A percentile compares a stretch with the other conserved stretches of the same genome.
phyloP scores from a whole-genome alignment of 2,113 vertebrate species.

The Nibea albiflora region DNA sequence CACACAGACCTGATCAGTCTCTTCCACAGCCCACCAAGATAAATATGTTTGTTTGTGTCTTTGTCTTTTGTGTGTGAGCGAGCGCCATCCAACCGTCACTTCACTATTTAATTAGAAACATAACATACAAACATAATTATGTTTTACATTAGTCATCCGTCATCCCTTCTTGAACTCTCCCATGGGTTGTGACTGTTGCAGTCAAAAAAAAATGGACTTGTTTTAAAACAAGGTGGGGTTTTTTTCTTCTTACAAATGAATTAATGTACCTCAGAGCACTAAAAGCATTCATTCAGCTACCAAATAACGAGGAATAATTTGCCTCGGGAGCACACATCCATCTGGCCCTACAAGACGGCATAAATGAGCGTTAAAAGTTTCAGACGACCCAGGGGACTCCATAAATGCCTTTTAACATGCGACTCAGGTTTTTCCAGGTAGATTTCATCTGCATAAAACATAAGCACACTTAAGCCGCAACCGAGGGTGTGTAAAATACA shows the following conservation, averaged over 20 bases:
- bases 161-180: slow-evolving; percentile 18
- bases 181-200: slow-evolving; percentile 26
- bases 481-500: slow-evolving; percentile 1
- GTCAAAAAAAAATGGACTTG: slow-evolving; percentile 13
- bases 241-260: slow-evolving; percentile 46
- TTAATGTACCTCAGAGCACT: slow-evolving; percentile 63
- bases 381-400: slow-evolving; percentile 11
- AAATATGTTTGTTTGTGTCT: slow-evolving; percentile 24
- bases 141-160: slow-evolving; percentile 34
- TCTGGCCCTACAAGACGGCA: slow-evolving; percentile 40
- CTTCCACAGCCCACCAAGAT: slow-evolving; percentile 26
- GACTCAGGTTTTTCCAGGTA: slow-evolving; percentile 15
- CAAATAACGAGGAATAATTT: slow-evolving; percentile 69
- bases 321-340: slow-evolving; percentile 44
- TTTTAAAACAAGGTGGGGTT: background rate
- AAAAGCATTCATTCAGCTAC: slow-evolving; percentile 65
- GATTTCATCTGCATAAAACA: slow-evolving; percentile 47
- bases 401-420: slow-evolving; percentile 52
- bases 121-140: slow-evolving; percentile 18
- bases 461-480: slow-evolving; percentile 1
- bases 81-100: slow-evolving; percentile 22
- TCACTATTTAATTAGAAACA: slow-evolving; percentile 50
- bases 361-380: slow-evolving; percentile 58
- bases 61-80: no score
- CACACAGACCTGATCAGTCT: slow-evolving; percentile 41